Evolutionary conservation across 2,888 invertebrate genomes (phyloP).

Genomic region (Brenthis ino): DNA sequence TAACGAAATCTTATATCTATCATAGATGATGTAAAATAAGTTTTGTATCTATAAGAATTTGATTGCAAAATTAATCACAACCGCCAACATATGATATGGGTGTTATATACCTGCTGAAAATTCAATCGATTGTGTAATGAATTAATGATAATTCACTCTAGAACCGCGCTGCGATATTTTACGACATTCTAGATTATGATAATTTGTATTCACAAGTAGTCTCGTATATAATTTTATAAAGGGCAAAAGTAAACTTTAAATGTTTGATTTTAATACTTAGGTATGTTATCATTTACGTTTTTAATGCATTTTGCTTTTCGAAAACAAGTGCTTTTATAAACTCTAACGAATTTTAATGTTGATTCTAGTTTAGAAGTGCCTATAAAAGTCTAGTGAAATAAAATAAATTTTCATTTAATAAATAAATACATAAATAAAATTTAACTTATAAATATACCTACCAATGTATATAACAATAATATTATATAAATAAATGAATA

Average conservation of each 20-base stretch:
- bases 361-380: no score
- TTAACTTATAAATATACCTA: no score
- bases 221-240: conserved; percentile 31
- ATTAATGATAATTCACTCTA: conserved; percentile 48
- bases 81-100: background rate
- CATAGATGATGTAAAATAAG: background rate
- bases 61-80: conserved; percentile 3
- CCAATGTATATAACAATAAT: background rate
- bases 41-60: background rate
- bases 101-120: conserved; percentile 23
- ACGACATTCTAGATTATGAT: conserved; percentile 50
- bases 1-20: background rate
- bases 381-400: no score
- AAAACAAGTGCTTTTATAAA: no score
- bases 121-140: conserved; percentile 40
- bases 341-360: no score
- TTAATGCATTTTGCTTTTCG: no score
- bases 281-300: no score
- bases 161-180: conserved; percentile 47
- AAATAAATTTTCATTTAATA: no score
- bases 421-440: no score
- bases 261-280: conserved; percentile 32
- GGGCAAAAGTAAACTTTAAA: background rate
- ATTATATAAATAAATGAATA: background rate
- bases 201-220: conserved; percentile 39